phyloP scores from a whole-genome alignment of 2,888 invertebrate genomes.

The Mimas tiliae region DNA sequence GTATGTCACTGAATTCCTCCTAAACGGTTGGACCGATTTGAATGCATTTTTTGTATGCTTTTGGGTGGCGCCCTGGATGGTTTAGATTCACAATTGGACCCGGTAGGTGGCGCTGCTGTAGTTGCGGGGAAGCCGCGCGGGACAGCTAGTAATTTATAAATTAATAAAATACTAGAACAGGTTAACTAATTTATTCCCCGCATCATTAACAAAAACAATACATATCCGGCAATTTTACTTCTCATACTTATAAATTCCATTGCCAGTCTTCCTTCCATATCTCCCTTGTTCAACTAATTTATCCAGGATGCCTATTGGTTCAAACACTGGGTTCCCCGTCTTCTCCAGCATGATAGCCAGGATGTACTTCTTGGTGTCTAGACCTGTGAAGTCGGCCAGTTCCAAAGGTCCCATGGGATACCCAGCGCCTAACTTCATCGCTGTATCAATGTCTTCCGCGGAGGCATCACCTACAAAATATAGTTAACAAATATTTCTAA shows the following conservation, averaged over 20 bases:
- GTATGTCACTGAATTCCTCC: too few species aligned
- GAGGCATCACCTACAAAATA: conserved; percentile 86
- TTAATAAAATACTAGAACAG: neutral
- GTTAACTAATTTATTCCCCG: neutral
- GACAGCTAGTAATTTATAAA: too few species aligned
- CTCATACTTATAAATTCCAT: conserved; percentile 90
- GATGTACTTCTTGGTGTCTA: conserved; percentile 88
- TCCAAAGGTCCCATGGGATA: conserved; percentile 97
- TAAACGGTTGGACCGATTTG: too few species aligned
- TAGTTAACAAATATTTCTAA: too few species aligned
- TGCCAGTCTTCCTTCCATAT: conserved; percentile 90
- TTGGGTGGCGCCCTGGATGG: too few species aligned
- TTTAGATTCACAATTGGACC: too few species aligned
- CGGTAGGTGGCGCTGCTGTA: too few species aligned
- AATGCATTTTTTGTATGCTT: too few species aligned
- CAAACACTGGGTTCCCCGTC: conserved; percentile 66
- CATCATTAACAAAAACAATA: neutral
- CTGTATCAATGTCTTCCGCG: conserved; percentile 92
- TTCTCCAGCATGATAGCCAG: conserved; percentile 87
- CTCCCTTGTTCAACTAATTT: conserved; percentile 90
- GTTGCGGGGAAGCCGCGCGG: too few species aligned
- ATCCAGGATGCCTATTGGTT: conserved; percentile 84
- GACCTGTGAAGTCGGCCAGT: conserved; percentile 92
- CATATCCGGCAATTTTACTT: conserved; percentile 30
- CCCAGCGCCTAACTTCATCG: conserved; percentile 95